Percentiles rank a stretch among this genome's conserved stretches.
phyloP scores from a whole-genome alignment of 2,888 invertebrate species.

The Aspidiotus rigidus region DNA sequence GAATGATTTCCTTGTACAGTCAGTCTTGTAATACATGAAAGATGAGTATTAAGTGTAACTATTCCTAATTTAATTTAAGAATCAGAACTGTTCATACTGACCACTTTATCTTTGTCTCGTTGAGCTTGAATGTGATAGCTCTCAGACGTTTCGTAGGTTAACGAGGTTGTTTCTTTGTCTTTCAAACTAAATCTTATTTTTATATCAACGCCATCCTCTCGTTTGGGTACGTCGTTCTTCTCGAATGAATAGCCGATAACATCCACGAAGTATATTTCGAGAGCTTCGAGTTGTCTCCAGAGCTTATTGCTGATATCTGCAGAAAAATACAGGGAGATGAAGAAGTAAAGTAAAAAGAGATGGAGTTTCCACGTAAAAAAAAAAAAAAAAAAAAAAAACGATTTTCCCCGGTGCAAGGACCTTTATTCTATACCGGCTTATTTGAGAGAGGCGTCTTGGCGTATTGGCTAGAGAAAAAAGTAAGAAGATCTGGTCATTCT shows the following conservation, averaged over 20 bases:
- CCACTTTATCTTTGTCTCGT: neutral
- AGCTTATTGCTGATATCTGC: constrained; percentile 1
- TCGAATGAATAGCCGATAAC: neutral
- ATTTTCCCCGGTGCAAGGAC: too few species aligned
- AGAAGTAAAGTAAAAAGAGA: neutral
- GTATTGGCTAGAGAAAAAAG: too few species aligned
- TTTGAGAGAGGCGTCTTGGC: too few species aligned
- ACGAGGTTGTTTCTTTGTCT: constrained; percentile 21
- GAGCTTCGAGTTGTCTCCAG: constrained; percentile 17
- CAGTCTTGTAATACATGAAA: too few species aligned
- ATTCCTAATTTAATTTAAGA: neutral
- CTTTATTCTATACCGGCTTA: too few species aligned
- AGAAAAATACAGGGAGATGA: neutral
- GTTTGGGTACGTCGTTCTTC: neutral
- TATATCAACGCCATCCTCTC: constrained; percentile 1
- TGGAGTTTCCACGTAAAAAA: neutral
- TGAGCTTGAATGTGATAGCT: constrained; percentile 47
- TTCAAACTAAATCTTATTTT: constrained; percentile 10
- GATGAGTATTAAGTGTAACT: neutral
- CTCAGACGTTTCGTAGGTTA: constrained; percentile 59
- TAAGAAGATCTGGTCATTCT: neutral
- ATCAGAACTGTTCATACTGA: neutral
- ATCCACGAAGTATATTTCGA: constrained; percentile 18
- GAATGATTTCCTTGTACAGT: neutral
- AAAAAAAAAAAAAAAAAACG: too few species aligned